Evolutionary conservation across 1,140 invertebrate species (phyloP).

Genomic region (Ctenoplectra terminalis): DNA sequence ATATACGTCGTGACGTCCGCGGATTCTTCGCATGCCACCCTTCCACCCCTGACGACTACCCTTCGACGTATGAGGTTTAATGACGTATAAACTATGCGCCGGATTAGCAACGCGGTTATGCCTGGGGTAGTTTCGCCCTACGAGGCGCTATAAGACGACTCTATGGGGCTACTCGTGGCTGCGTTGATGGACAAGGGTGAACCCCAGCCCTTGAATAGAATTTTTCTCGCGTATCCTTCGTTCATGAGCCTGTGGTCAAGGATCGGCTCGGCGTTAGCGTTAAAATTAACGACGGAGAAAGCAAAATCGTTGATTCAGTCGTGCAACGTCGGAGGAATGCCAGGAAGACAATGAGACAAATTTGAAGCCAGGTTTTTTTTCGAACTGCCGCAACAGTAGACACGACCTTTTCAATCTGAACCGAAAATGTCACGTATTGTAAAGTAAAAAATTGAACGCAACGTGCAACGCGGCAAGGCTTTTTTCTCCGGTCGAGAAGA

Average conservation of each 20-base stretch:
- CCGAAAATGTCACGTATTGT: constrained; percentile 47
- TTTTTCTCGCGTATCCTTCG: not conserved
- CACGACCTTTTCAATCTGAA: constrained; percentile 12
- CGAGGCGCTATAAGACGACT: constrained; percentile 56
- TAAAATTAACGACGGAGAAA: constrained; percentile 14
- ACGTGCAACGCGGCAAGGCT: constrained; percentile 38
- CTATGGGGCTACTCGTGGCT: constrained; percentile 59
- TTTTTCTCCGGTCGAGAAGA: constrained; percentile 47
- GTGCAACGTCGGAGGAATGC: not conserved
- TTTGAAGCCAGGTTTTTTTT: not conserved
- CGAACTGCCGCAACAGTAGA: not conserved
- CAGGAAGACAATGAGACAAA: constrained; percentile 22
- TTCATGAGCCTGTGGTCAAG: too few relatives aligned
- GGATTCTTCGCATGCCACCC: constrained; percentile 78
- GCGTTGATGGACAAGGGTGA: constrained; percentile 46
- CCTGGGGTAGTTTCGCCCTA: constrained; percentile 41
- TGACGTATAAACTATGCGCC: constrained; percentile 83
- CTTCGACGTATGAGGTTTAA: constrained; percentile 75
- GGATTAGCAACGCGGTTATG: constrained; percentile 78
- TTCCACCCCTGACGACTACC: constrained; percentile 56
- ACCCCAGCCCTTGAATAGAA: not conserved
- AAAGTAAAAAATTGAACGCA: constrained; percentile 49
- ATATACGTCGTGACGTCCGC: constrained; percentile 80
- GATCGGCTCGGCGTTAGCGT: not conserved
- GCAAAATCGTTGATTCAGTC: too few relatives aligned